A percentile compares a stretch with the other conserved stretches of the same genome.
Evolutionary conservation across 2,113 vertebrate genomes (phyloP).

Genomic region (Coracopsis vasa): DNA sequence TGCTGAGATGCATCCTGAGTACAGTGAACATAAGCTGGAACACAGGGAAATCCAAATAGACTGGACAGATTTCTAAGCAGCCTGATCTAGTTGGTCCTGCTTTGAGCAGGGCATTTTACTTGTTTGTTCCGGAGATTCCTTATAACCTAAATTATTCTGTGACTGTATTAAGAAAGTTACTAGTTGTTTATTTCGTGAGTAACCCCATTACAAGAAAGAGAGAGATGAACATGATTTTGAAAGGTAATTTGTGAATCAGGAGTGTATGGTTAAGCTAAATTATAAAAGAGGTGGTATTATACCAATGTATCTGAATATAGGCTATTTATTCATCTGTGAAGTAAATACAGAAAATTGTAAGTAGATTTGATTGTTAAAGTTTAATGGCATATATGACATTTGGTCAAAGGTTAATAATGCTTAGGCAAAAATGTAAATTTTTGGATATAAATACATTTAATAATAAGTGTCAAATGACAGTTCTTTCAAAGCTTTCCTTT

Average conservation of each 20-base stretch:
- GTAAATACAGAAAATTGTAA: background rate
- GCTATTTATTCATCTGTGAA: background rate
- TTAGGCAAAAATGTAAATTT: background rate
- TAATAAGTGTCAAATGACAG: background rate
- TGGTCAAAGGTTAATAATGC: background rate
- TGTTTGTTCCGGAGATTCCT: background rate
- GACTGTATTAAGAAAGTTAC: background rate
- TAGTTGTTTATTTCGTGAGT: background rate
- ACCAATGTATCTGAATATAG: background rate
- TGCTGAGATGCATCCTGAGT: background rate
- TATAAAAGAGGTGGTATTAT: background rate
- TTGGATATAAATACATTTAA: background rate
- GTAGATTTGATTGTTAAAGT: background rate
- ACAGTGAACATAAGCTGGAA: background rate
- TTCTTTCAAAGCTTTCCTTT: background rate
- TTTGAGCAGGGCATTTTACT: background rate
- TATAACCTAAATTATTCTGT: background rate
- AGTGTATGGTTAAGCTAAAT: background rate
- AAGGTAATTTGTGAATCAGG: background rate
- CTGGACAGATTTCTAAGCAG: background rate
- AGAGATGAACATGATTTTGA: background rate
- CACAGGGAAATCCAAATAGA: background rate
- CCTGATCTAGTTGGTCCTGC: background rate
- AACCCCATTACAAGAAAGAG: background rate
- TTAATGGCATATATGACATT: background rate